Conservation (phyloP, 2,797 vertebrate species). For the Lepus oiostolus region DNA sequence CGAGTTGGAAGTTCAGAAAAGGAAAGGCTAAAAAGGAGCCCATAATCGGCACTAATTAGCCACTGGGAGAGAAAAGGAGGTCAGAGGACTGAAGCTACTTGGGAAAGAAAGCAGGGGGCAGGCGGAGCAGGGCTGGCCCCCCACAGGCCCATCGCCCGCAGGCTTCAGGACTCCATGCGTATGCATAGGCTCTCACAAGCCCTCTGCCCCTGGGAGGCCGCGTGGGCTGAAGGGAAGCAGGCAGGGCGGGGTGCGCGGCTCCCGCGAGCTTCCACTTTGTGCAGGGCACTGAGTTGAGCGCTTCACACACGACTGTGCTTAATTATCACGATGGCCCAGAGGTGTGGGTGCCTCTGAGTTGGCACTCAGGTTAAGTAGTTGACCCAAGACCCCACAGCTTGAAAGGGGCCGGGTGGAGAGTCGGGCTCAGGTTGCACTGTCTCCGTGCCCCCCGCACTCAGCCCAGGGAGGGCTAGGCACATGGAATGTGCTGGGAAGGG, state of each 20-base stretch:
- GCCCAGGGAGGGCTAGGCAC: neutral
- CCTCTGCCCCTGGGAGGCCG: neutral
- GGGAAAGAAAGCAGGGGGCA: slow-evolving; percentile 61
- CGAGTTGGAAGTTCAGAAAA: slow-evolving; percentile 81
- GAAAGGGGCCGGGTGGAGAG: neutral
- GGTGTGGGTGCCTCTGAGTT: slow-evolving; percentile 5
- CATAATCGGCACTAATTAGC: slow-evolving; percentile 81
- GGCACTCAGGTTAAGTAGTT: slow-evolving; percentile 43
- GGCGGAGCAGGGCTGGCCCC: neutral
- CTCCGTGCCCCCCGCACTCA: neutral
- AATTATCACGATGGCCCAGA: neutral
- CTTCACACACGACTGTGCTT: neutral
- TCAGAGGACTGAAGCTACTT: slow-evolving; percentile 70
- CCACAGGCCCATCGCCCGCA: neutral
- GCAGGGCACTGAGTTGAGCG: neutral
- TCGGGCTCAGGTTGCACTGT: neutral
- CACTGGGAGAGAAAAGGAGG: slow-evolving; percentile 76
- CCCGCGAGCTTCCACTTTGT: neutral
- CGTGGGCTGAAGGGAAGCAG: neutral
- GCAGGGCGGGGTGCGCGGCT: too few species aligned
- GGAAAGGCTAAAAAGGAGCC: slow-evolving; percentile 83
- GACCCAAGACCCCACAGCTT: slow-evolving; percentile 38
- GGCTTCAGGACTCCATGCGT: neutral
- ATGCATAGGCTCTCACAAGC: neutral
- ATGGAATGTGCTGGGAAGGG: neutral